A percentile compares a stretch with the other conserved stretches of the same genome.
These are phyloP conservation scores for Peromyscus attwateri DNA, from an alignment of 2,797 vertebrate genomes.

Conservation along the genomic window DNA sequence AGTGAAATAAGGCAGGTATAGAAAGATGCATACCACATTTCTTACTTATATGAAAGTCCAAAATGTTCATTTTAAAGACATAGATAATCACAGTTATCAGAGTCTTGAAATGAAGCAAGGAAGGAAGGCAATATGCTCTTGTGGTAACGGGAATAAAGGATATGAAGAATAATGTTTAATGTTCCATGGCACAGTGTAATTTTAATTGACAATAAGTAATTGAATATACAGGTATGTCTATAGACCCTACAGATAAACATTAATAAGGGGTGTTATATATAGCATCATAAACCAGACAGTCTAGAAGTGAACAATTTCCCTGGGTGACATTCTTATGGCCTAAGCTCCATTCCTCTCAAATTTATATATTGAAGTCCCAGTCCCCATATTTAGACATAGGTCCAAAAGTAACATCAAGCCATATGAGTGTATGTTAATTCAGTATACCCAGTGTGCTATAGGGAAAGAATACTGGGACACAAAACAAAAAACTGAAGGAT, in stretches of 20 bases:
- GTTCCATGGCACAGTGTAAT: background rate
- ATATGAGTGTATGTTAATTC: background rate
- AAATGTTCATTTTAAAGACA: background rate
- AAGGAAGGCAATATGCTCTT: background rate
- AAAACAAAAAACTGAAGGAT: background rate
- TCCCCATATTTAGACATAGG: background rate
- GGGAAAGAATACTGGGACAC: background rate
- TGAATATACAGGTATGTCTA: background rate
- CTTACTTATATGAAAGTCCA: background rate
- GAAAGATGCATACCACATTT: background rate
- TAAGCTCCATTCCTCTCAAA: background rate
- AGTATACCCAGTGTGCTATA: background rate
- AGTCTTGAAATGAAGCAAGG: background rate
- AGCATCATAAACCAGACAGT: background rate
- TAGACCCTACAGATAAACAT: background rate
- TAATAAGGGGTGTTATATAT: background rate
- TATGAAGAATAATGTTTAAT: background rate
- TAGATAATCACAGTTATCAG: background rate
- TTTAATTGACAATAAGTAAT: background rate
- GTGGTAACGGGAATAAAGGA: background rate
- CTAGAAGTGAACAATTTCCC: background rate
- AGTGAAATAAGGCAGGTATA: background rate
- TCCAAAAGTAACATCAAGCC: background rate
- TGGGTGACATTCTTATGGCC: background rate
- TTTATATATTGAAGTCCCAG: background rate